A percentile compares a stretch with the other conserved stretches of the same genome.
phyloP scores from a whole-genome alignment of 2,888 invertebrate species.

The Ormia ochracea region DNA sequence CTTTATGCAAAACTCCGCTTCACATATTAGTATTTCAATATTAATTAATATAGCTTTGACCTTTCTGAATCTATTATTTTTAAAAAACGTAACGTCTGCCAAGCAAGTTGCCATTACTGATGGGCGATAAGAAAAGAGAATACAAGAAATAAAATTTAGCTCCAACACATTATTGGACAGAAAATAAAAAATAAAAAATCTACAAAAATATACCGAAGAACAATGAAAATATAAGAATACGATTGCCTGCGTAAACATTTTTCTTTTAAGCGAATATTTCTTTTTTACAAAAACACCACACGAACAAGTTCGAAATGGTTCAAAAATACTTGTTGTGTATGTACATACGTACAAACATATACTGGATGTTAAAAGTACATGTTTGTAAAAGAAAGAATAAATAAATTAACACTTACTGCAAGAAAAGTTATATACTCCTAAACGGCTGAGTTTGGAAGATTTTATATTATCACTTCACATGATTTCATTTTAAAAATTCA shows the following conservation, averaged over 20 bases:
- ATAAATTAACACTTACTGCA: slow-evolving; percentile 35
- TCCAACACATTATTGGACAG: slow-evolving; percentile 8
- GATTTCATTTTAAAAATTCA: not conserved
- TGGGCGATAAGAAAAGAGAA: not conserved
- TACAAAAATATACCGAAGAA: slow-evolving; percentile 8
- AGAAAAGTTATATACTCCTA: slow-evolving; percentile 30
- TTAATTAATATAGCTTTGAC: no score
- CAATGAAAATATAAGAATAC: slow-evolving; percentile 25
- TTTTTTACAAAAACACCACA: slow-evolving; percentile 15
- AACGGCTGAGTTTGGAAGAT: slow-evolving; percentile 25
- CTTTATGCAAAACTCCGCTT: no score
- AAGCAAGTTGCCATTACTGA: no score
- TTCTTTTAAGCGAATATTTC: slow-evolving; percentile 13
- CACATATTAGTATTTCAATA: no score
- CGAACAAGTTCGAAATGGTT: not conserved
- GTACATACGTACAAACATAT: no score
- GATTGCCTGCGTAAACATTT: slow-evolving; percentile 59
- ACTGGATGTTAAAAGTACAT: not conserved
- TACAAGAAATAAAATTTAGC: slow-evolving; percentile 3
- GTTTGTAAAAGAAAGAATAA: not conserved
- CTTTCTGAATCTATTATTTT: no score
- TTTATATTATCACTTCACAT: slow-evolving; percentile 11
- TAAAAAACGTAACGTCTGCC: no score
- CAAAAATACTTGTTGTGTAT: no score
- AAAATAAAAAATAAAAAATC: not conserved